Base-by-base conservation (phyloP, 2,113 vertebrate species). In the Pangasianodon gigas region DNA sequence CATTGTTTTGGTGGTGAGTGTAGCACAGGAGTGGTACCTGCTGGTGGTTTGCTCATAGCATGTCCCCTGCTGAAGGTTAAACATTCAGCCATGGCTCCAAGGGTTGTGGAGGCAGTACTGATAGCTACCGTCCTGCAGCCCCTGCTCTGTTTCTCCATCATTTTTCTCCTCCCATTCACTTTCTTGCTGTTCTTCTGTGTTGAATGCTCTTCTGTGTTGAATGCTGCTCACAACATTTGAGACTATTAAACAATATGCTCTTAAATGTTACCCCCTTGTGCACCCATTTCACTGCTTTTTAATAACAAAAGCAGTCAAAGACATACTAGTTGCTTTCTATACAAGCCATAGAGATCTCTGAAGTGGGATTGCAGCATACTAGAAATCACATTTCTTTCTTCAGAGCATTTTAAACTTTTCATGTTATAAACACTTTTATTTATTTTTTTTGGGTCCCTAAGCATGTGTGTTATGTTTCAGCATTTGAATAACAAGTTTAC, bases 11-110 rank as follows among this genome's bases (percentile, higher is more conserved):
- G 94, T 95, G 95, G 51, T 94, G 29, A 93, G 92, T 82, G 92
- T 94, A 62, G 92, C 95, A 1, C 94, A 95, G 90, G 94, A 95
- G 89, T 91, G 88, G 71, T 94, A 96, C 60, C 89, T 95, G 11
- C 26, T 90, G 86, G 92, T 94, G 62, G 91, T 91, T 32, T 94
- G 90, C 87, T 94, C 92, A 0, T 89, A 85, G 65, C 95, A 93
- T 19, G 75, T 89, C 0, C 82, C 62, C 85, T 93, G 87, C 89
- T 95, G 41, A 87, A 48, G 0, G 19, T 94, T 80, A 92, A 80
- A 16, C 90, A 48, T 18, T 93, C 92, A 4, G 90, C 87, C 0
- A 52, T 74, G 0, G 84, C 94, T 6, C 88, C 90, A 29, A 2
- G 94, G 75, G 3, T 87, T 3, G 52, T 90, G 0, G 95, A 94